Evolutionary conservation across 2,113 vertebrate species (phyloP).

Genomic region (Nicator chloris): DNA sequence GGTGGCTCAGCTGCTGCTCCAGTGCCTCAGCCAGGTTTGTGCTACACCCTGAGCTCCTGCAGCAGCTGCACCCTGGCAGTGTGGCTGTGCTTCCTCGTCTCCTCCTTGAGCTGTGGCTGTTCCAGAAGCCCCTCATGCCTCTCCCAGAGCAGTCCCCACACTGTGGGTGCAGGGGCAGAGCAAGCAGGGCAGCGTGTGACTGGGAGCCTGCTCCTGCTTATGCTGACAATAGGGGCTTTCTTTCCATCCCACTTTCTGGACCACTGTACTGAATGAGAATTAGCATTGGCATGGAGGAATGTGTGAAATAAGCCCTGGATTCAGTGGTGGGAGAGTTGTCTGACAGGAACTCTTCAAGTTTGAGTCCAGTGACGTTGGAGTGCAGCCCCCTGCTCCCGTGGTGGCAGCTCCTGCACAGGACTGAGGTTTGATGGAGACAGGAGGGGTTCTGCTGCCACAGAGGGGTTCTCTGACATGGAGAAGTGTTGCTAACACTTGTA

Average conservation of each 20-base stretch:
- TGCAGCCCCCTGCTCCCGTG: not conserved
- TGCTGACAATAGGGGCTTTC: conserved; percentile 14
- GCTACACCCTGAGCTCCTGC: fast-evolving
- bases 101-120: not conserved
- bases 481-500: not conserved
- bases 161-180: not conserved
- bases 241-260: not conserved
- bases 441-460: not conserved
- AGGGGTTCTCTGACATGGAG: not conserved
- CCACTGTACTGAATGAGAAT: not conserved
- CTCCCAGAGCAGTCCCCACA: not conserved
- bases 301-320: not conserved
- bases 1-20: not conserved
- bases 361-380: fast-evolving
- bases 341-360: not conserved
- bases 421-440: not conserved
- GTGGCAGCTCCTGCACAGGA: not conserved
- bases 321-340: not conserved
- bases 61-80: not conserved
- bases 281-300: not conserved
- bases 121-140: not conserved
- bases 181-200: not conserved
- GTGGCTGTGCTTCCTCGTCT: not conserved
- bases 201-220: not conserved
- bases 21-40: not conserved